These are phyloP conservation scores for Polypedilum pembai DNA, from an alignment of 1,140 invertebrate species.

Conservation along the genomic window DNA sequence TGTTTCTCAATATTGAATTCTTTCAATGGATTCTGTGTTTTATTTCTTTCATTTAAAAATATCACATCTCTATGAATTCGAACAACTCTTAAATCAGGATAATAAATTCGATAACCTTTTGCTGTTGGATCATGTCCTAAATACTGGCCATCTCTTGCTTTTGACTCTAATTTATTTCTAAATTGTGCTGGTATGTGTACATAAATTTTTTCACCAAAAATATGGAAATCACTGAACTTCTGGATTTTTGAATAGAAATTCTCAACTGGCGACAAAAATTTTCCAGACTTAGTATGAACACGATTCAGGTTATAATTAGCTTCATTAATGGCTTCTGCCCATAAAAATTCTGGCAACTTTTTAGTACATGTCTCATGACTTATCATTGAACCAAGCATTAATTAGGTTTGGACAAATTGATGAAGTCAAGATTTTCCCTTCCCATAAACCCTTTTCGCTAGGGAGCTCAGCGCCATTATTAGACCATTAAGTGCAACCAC, in stretches of 20 bases:
- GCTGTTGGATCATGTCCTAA: neutral
- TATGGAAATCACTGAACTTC: slow-evolving; percentile 29
- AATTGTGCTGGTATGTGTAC: slow-evolving; percentile 10
- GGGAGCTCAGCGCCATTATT: too few species aligned
- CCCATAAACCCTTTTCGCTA: too few species aligned
- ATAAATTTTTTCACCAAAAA: slow-evolving; percentile 33
- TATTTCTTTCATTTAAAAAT: slow-evolving; percentile 32
- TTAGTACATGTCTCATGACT: too few species aligned
- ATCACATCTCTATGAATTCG: slow-evolving; percentile 35
- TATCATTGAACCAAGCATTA: too few species aligned
- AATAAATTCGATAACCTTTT: slow-evolving; percentile 32
- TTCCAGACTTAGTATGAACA: slow-evolving; percentile 1
- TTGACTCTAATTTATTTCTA: slow-evolving; percentile 29
- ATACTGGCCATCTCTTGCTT: neutral
- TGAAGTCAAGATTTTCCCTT: too few species aligned
- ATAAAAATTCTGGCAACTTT: slow-evolving; percentile 39
- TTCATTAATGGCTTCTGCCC: slow-evolving; percentile 44
- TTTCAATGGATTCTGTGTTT: too few species aligned
- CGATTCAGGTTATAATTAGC: slow-evolving; percentile 33
- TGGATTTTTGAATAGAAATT: too few species aligned
- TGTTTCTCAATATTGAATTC: too few species aligned
- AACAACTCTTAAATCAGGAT: slow-evolving; percentile 33
- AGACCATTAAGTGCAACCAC: too few species aligned
- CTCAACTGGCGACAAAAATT: neutral
- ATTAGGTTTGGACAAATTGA: too few species aligned